Evolutionary conservation across 2,113 vertebrate species (phyloP).

Genomic region (Oreochromis niloticus): DNA sequence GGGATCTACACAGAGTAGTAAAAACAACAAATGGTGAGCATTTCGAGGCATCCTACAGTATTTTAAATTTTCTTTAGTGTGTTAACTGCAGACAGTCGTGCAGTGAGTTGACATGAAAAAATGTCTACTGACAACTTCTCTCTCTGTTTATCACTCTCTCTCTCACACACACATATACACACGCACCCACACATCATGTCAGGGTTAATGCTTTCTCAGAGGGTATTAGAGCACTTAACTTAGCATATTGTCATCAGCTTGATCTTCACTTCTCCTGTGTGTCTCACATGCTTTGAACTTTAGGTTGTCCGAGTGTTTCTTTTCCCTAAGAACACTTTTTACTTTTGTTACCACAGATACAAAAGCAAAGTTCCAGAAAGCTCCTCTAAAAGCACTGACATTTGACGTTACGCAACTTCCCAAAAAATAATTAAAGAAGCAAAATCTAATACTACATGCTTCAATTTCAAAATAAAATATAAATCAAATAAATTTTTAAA

Average conservation of each 20-base stretch:
- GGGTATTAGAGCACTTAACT: neutral
- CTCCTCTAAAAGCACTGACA: neutral
- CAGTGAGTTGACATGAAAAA: neutral
- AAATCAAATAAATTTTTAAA: neutral
- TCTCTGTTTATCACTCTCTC: neutral
- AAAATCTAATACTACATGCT: neutral
- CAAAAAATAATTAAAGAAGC: neutral
- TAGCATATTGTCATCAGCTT: neutral
- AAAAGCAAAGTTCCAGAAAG: neutral
- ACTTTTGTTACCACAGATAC: neutral
- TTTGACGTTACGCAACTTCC: neutral
- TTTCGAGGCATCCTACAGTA: neutral
- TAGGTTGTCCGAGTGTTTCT: neutral
- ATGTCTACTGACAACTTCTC: neutral
- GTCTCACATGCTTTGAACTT: neutral
- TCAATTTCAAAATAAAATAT: neutral
- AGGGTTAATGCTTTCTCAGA: neutral
- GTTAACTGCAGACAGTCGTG: neutral
- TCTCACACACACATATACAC: fast-evolving
- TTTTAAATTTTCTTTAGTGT: neutral
- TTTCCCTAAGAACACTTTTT: neutral
- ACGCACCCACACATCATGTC: neutral
- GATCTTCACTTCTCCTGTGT: fast-evolving
- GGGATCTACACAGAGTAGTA: neutral
- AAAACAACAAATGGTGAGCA: neutral